These are phyloP conservation scores for Anguilla rostrata DNA, from an alignment of 2,113 vertebrate species.

Conservation along the genomic window DNA sequence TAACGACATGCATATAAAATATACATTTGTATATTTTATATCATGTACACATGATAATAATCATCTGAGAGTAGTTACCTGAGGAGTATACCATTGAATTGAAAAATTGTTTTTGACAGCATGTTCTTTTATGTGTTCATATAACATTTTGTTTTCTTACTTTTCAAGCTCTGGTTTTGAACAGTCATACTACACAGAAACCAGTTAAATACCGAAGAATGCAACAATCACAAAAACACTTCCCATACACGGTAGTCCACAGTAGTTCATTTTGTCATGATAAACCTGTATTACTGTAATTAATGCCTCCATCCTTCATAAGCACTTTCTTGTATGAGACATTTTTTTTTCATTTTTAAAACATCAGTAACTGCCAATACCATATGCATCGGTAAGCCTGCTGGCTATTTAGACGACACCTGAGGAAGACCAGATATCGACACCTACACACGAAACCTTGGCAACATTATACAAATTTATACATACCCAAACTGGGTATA, in stretches of 20 bases:
- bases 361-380: too few relatives aligned
- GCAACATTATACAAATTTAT: too few relatives aligned
- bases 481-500: too few relatives aligned
- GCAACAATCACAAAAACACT: not conserved
- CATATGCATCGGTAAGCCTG: too few relatives aligned
- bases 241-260: not conserved
- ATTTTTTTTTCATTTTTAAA: not conserved
- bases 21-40: not conserved
- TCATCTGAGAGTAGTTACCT: not conserved
- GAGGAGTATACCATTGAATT: not conserved
- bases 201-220: not conserved
- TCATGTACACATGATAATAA: not conserved
- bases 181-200: too few relatives aligned
- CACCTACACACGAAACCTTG: too few relatives aligned
- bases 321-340: too few relatives aligned
- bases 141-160: not conserved
- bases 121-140: too few relatives aligned
- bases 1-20: not conserved
- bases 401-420: too few relatives aligned
- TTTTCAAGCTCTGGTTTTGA: slow-evolving; percentile 7
- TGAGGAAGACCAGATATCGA: too few relatives aligned
- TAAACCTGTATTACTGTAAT: not conserved
- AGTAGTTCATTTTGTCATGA: not conserved
- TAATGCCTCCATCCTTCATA: not conserved
- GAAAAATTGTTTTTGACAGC: not conserved